Conservation (phyloP, 2,113 vertebrate genomes). For the Anguilla rostrata region DNA sequence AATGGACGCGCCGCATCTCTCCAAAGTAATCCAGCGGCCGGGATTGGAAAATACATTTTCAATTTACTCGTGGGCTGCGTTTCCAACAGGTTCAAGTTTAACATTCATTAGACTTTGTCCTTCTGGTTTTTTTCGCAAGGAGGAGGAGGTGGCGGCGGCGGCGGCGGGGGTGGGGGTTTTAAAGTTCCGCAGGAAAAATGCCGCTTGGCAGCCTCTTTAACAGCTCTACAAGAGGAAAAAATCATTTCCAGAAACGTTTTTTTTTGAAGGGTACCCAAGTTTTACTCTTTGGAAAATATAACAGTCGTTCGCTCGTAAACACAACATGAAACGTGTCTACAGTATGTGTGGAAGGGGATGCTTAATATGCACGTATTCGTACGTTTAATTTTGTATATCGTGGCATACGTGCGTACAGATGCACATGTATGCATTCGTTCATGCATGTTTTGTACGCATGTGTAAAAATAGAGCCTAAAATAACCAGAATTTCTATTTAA, state of each 20-base stretch:
- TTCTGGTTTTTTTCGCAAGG: not conserved
- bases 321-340: too few relatives aligned
- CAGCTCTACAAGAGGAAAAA: not conserved
- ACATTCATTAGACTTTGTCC: not conserved
- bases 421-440: too few relatives aligned
- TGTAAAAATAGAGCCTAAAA: too few relatives aligned
- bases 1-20: not conserved
- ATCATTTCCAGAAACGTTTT: too few relatives aligned
- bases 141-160: not conserved
- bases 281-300: too few relatives aligned
- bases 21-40: not conserved
- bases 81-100: not conserved
- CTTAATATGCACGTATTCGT: not conserved
- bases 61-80: conserved; percentile 7
- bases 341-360: too few relatives aligned
- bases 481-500: too few relatives aligned
- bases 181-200: not conserved
- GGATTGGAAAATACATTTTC: conserved; percentile 13
- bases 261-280: too few relatives aligned
- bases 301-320: too few relatives aligned
- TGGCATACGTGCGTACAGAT: not conserved
- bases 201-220: not conserved
- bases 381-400: not conserved
- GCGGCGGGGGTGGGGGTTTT: not conserved
- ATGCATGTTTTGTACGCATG: too few relatives aligned